These are phyloP conservation scores for Polyploca ridens DNA, from an alignment of 2,888 invertebrate species.

Conservation along the genomic window DNA sequence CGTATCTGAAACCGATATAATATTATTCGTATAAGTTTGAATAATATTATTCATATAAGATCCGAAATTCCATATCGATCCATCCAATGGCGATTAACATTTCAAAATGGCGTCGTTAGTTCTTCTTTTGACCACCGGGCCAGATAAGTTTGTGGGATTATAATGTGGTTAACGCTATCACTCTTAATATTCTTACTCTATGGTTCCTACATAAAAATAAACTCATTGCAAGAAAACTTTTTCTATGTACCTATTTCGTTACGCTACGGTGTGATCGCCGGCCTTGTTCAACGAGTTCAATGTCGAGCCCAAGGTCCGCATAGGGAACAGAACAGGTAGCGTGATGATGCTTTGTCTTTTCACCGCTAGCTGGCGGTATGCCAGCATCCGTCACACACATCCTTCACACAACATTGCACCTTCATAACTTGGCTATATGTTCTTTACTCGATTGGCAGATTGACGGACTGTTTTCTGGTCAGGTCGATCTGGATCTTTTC, in stretches of 20 bases:
- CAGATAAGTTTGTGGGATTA: too few relatives aligned
- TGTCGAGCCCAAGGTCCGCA: constrained; percentile 56
- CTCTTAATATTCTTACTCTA: too few relatives aligned
- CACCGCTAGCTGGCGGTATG: constrained; percentile 28
- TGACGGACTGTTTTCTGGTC: neutral
- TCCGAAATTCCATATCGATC: too few relatives aligned
- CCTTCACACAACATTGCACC: neutral
- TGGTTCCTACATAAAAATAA: too few relatives aligned
- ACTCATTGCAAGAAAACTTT: neutral
- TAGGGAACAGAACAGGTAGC: constrained; percentile 49
- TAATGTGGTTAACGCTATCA: too few relatives aligned
- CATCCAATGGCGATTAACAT: too few relatives aligned
- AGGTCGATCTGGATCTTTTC: neutral
- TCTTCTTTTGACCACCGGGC: too few relatives aligned
- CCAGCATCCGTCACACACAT: constrained; percentile 22
- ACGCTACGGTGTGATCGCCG: constrained; percentile 28
- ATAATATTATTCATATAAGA: too few relatives aligned
- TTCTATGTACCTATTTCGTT: constrained; percentile 3
- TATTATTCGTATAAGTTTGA: too few relatives aligned
- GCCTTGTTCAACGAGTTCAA: constrained; percentile 49
- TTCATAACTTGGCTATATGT: neutral
- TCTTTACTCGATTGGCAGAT: neutral
- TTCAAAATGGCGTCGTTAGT: too few relatives aligned
- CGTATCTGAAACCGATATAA: too few relatives aligned
- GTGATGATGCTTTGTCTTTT: constrained; percentile 28